phyloP scores from a whole-genome alignment of 1,140 invertebrate species.

The Ceratosolen fusciceps region DNA sequence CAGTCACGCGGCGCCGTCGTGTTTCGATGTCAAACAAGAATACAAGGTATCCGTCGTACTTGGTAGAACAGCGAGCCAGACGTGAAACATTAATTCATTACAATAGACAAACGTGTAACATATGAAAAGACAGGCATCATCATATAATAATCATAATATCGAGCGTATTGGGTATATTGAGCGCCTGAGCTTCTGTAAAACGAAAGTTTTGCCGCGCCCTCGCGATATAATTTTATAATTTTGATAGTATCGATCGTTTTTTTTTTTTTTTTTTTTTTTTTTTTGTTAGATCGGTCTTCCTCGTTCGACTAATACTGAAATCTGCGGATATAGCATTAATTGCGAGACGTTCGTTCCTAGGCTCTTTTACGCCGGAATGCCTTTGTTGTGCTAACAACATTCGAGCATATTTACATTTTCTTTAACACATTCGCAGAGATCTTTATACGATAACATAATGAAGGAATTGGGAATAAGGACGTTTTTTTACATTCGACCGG shows the following conservation, averaged over 20 bases:
- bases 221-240: too few species aligned
- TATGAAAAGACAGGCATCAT: too few species aligned
- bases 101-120: too few species aligned
- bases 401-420: constrained; percentile 1
- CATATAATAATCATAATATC: too few species aligned
- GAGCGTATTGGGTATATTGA: too few species aligned
- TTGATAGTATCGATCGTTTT: too few species aligned
- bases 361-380: not conserved
- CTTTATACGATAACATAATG: not conserved
- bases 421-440: not conserved
- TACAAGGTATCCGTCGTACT: too few species aligned
- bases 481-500: not conserved
- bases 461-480: not conserved
- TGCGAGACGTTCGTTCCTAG: not conserved
- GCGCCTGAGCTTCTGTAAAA: too few species aligned
- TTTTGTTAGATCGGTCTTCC: too few species aligned
- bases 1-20: constrained; percentile 3
- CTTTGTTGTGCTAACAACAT: not conserved
- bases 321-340: not conserved
- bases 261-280: too few species aligned
- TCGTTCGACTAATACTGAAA: not conserved
- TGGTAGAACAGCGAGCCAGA: not conserved
- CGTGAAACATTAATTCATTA: not conserved
- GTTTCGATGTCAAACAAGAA: not conserved
- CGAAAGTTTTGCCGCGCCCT: too few species aligned